These are phyloP conservation scores for Thunnus thynnus DNA, from an alignment of 2,113 vertebrate genomes.

Conservation along the genomic window DNA sequence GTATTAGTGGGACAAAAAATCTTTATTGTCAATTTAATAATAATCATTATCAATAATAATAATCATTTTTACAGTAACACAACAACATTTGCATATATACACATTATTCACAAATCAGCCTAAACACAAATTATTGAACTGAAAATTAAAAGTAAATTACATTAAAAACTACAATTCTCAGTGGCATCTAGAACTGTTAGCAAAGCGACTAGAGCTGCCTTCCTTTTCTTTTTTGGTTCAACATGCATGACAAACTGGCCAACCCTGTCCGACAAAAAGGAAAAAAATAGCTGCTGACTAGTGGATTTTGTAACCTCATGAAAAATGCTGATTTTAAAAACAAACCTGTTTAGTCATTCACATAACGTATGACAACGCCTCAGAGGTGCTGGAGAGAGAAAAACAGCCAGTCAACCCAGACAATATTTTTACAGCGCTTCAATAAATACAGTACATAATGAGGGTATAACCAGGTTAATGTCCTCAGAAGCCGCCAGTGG, in stretches of 20 bases:
- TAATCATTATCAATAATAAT: conserved; percentile 29
- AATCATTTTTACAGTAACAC: conserved; percentile 28
- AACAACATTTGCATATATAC: conserved; percentile 34
- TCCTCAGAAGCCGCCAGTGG: neutral
- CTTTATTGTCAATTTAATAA: conserved; percentile 58
- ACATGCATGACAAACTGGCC: neutral
- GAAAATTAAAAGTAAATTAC: neutral
- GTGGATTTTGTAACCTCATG: neutral
- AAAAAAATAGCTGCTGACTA: neutral
- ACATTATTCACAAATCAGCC: conserved; percentile 50
- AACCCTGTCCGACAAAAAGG: neutral
- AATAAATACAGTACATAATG: neutral
- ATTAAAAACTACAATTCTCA: conserved; percentile 11
- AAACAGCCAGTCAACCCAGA: neutral
- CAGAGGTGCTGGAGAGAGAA: neutral
- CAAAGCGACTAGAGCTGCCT: conserved; percentile 45
- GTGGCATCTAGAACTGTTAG: conserved; percentile 4
- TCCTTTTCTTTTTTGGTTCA: neutral
- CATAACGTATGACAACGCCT: neutral
- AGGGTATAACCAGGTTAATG: conserved; percentile 14
- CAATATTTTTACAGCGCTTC: neutral
- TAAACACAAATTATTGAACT: conserved; percentile 32
- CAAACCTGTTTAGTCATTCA: neutral
- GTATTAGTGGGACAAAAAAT: conserved; percentile 34
- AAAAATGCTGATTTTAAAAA: neutral